Conservation (phyloP, 2,113 vertebrate species). For the Petaurus breviceps region DNA sequence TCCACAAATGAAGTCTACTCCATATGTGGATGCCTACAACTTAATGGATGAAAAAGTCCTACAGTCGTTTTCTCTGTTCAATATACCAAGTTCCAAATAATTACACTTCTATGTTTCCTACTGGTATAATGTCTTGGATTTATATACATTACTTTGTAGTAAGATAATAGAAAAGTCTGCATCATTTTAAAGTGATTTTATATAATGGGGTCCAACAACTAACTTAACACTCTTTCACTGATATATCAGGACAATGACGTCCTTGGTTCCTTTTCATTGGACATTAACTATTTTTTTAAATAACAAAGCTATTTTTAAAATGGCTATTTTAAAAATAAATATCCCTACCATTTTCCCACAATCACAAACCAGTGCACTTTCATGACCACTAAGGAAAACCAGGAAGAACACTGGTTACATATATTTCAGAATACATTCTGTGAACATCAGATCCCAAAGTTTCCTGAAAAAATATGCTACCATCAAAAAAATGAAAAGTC, state of each 20-base stretch:
- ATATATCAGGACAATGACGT: conserved; percentile 32
- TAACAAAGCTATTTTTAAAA: conserved; percentile 41
- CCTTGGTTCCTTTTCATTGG: conserved; percentile 67
- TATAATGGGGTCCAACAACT: conserved; percentile 4
- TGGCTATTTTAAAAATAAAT: conserved; percentile 61
- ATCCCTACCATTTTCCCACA: conserved; percentile 52
- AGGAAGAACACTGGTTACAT: conserved; percentile 37
- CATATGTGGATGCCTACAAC: neutral
- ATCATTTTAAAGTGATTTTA: conserved; percentile 16
- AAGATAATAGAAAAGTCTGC: conserved; percentile 2
- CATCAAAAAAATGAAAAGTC: conserved; percentile 56
- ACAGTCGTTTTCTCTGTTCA: neutral
- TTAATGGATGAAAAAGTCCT: conserved; percentile 20
- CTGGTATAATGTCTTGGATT: neutral
- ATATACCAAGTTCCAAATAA: neutral
- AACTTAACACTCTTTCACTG: conserved; percentile 11
- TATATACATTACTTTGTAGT: conserved; percentile 28
- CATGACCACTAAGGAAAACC: conserved; percentile 62
- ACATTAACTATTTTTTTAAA: conserved; percentile 64
- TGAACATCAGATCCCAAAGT: conserved; percentile 12
- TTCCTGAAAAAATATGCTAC: conserved; percentile 59
- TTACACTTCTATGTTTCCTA: conserved; percentile 29
- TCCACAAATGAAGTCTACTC: conserved; percentile 38
- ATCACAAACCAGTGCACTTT: conserved; percentile 54
- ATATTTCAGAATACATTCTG: conserved; percentile 28